Evolutionary conservation across 2,888 invertebrate species (phyloP).

Genomic region (Parthenolecanium corni): DNA sequence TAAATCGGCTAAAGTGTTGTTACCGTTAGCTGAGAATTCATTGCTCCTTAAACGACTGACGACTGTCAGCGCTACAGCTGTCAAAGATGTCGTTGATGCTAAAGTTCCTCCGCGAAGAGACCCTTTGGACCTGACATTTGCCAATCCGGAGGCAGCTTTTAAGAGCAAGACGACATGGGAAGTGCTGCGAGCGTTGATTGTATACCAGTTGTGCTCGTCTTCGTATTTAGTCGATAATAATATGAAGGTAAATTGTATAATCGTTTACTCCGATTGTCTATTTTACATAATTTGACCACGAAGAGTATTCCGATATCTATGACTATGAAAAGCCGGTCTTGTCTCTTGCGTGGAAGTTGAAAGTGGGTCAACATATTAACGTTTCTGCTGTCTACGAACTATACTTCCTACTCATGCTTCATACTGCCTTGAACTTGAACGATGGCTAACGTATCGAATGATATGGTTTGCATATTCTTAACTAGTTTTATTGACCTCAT

Average conservation of each 20-base stretch:
- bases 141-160: conserved; percentile 80
- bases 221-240: conserved; percentile 83
- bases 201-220: conserved; percentile 81
- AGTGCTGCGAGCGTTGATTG: conserved; percentile 76
- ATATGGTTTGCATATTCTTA: too few relatives aligned
- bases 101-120: conserved; percentile 40
- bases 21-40: neutral
- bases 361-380: too few relatives aligned
- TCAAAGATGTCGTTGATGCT: neutral
- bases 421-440: too few relatives aligned
- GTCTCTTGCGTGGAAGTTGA: too few relatives aligned
- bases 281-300: too few relatives aligned
- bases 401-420: too few relatives aligned
- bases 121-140: conserved; percentile 72
- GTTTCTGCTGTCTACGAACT: too few relatives aligned
- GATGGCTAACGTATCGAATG: too few relatives aligned
- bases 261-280: too few relatives aligned
- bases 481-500: too few relatives aligned
- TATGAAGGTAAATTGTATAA: conserved; percentile 57
- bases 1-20: neutral
- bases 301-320: too few relatives aligned
- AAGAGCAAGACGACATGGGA: conserved; percentile 92
- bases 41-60: neutral
- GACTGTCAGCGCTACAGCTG: conserved; percentile 15
- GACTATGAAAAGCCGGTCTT: too few relatives aligned